Percentiles rank a stretch among this genome's conserved stretches.
Evolutionary conservation across 2,797 vertebrate species (phyloP).

Genomic region (Perodicticus potto): DNA sequence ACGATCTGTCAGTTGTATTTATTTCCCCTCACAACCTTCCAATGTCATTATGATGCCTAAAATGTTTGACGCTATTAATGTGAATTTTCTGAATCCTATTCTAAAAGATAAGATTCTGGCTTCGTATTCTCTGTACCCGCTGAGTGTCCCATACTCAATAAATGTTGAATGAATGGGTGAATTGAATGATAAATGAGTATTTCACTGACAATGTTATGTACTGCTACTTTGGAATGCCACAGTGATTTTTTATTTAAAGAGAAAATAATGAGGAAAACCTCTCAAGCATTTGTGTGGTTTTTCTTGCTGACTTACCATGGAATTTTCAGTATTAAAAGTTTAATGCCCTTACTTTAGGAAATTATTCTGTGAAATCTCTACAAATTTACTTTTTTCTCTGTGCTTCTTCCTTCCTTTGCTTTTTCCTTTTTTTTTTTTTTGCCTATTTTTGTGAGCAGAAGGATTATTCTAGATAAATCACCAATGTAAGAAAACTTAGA

Average conservation of each 20-base stretch:
- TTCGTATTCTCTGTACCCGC: neutral
- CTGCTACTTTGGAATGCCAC: neutral
- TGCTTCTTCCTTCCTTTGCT: no score
- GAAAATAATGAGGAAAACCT: neutral
- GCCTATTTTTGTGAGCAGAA: neutral
- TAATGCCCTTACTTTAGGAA: neutral
- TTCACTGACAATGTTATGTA: neutral
- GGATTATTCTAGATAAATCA: neutral
- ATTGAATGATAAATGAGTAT: neutral
- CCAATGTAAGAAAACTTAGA: neutral
- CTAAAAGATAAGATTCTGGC: neutral
- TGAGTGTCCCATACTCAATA: neutral
- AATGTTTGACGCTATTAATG: neutral
- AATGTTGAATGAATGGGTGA: neutral
- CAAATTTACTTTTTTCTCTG: neutral
- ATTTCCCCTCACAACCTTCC: neutral
- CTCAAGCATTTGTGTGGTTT: neutral
- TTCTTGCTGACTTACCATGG: neutral
- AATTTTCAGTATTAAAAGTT: neutral
- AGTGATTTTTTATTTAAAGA: neutral
- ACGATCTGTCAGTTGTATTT: neutral
- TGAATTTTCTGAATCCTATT: neutral
- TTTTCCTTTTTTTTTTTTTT: no score
- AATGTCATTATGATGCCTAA: neutral
- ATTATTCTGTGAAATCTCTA: neutral